phyloP scores from a whole-genome alignment of 1,140 invertebrate species.

The Calosoma granatense region DNA sequence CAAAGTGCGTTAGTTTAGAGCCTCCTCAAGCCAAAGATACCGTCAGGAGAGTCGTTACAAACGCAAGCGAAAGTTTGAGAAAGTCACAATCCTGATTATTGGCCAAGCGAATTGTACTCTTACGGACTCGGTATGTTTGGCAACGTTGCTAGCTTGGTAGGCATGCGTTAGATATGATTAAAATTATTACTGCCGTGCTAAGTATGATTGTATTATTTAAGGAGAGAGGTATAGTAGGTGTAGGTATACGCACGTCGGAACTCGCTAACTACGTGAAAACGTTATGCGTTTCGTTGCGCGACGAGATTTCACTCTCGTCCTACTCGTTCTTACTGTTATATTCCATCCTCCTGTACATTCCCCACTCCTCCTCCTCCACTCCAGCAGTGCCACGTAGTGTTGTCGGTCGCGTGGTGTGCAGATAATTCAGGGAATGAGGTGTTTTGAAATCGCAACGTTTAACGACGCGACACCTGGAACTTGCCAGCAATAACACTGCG shows the following conservation, averaged over 20 bases:
- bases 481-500: no score
- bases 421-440: no score
- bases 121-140: not conserved
- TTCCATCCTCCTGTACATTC: no score
- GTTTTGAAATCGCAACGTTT: no score
- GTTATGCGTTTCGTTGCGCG: not conserved
- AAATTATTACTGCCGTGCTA: conserved; percentile 3
- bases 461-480: no score
- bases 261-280: not conserved
- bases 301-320: not conserved
- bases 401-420: no score
- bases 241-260: not conserved
- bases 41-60: conserved; percentile 1
- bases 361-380: not conserved
- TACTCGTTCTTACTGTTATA: not conserved
- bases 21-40: not conserved
- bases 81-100: not conserved
- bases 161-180: conserved; percentile 2
- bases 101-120: not conserved
- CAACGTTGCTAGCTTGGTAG: not conserved
- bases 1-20: conserved; percentile 3
- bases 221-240: not conserved
- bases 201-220: conserved; percentile 9
- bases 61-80: conserved; percentile 4
- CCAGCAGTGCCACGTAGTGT: no score